phyloP scores from a whole-genome alignment of 2,113 vertebrate species.

The Jaculus jaculus region DNA sequence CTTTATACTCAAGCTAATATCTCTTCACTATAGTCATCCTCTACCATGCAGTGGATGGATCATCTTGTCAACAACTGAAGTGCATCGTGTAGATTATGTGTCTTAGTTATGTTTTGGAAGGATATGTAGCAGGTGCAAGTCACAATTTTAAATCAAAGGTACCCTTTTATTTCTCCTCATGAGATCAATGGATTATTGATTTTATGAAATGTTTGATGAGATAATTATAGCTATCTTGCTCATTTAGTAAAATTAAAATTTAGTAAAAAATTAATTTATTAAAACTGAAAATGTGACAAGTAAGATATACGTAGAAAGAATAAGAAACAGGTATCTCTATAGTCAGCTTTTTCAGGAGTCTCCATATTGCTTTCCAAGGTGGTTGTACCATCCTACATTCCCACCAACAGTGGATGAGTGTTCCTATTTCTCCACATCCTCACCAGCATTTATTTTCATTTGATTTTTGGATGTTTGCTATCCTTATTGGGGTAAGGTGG shows the following conservation, averaged over 20 bases:
- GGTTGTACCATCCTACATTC: too few species aligned
- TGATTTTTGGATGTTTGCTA: too few species aligned
- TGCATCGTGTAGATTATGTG: not conserved
- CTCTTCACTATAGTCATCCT: not conserved
- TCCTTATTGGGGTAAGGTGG: too few species aligned
- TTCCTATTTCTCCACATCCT: too few species aligned
- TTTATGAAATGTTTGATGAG: constrained; percentile 6
- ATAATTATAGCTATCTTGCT: not conserved
- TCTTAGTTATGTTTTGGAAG: not conserved
- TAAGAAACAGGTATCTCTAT: too few species aligned
- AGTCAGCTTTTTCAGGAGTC: too few species aligned
- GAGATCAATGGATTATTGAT: not conserved
- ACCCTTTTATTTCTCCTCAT: not conserved
- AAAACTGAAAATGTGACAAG: constrained; percentile 28
- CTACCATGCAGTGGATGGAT: not conserved
- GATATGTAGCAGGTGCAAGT: not conserved
- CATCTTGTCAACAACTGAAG: not conserved
- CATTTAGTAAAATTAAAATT: too few species aligned
- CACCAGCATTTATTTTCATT: too few species aligned
- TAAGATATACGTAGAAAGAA: not conserved
- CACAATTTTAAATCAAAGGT: not conserved
- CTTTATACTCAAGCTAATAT: not conserved
- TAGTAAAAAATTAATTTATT: constrained; percentile 32
- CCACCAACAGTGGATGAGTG: too few species aligned
- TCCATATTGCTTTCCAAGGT: too few species aligned